These are phyloP conservation scores for Gobius niger DNA, from an alignment of 2,113 vertebrate species.

Conservation along the genomic window DNA sequence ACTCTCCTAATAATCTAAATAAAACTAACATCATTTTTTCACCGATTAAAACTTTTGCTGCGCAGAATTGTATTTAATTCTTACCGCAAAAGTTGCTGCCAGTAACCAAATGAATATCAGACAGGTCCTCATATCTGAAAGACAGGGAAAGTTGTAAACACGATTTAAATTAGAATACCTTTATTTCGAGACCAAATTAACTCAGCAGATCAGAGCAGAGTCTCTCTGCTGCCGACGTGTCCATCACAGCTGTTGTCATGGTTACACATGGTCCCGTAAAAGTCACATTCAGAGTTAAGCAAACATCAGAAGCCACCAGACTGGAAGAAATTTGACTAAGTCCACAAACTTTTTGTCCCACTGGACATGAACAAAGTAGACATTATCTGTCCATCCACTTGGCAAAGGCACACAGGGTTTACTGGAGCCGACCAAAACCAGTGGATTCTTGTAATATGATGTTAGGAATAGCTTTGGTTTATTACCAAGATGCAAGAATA, in stretches of 20 bases:
- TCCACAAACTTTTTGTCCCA: slow-evolving; percentile 71
- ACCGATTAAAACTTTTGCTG: neutral
- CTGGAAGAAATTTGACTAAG: slow-evolving; percentile 76
- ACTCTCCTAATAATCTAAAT: no score
- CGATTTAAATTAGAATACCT: neutral
- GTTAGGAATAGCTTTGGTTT: no score
- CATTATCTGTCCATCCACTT: slow-evolving; percentile 34
- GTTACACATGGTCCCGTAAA: slow-evolving; percentile 62
- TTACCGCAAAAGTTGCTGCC: slow-evolving; percentile 68
- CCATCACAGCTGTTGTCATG: slow-evolving; percentile 59
- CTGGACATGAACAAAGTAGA: slow-evolving; percentile 59
- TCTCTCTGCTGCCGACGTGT: slow-evolving; percentile 54
- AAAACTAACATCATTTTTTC: no score
- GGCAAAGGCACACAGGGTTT: slow-evolving; percentile 29
- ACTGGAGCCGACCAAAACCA: slow-evolving; percentile 15
- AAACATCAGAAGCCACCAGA: slow-evolving; percentile 76
- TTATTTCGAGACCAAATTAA: neutral
- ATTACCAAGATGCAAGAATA: no score
- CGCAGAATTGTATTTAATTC: neutral
- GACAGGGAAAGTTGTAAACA: neutral
- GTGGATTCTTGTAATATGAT: neutral
- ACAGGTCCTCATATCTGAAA: slow-evolving; percentile 72
- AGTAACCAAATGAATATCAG: slow-evolving; percentile 63
- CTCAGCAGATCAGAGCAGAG: slow-evolving; percentile 37
- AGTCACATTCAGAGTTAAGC: slow-evolving; percentile 73